Conservation (phyloP, 2,113 vertebrate genomes). For the Mesitornis unicolor region DNA sequence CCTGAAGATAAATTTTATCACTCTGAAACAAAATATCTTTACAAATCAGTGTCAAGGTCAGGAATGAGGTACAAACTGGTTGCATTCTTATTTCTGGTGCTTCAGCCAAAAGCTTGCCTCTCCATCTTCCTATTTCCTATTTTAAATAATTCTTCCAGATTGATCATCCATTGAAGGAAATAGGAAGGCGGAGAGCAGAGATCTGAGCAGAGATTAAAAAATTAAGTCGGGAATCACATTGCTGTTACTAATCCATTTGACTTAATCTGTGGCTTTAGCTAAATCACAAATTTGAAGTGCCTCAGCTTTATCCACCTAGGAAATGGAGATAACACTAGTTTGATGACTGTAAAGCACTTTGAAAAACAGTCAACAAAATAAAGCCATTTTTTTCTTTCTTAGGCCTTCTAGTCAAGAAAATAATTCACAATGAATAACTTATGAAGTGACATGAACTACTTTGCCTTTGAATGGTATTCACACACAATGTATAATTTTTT, state of each 20-base stretch:
- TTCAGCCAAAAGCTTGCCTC: not conserved
- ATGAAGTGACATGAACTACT: not conserved
- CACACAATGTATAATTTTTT: not conserved
- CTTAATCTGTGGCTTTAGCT: not conserved
- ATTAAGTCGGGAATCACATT: not conserved
- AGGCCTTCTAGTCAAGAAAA: not conserved
- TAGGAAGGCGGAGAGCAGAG: no score
- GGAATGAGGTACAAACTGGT: not conserved
- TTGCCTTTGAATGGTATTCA: conserved; percentile 3
- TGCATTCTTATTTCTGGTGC: not conserved
- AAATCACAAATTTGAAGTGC: not conserved
- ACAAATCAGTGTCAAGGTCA: not conserved
- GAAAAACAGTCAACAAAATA: not conserved
- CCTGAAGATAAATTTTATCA: not conserved
- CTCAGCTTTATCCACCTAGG: not conserved
- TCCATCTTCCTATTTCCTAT: not conserved
- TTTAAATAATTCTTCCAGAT: no score
- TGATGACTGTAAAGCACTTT: not conserved
- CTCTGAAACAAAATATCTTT: not conserved
- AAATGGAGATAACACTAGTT: not conserved
- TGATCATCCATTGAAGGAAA: no score
- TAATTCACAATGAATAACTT: conserved; percentile 34
- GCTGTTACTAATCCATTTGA: not conserved
- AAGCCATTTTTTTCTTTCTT: not conserved
- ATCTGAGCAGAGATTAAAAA: not conserved